Evolutionary conservation across 2,797 vertebrate species (phyloP), one percentile per base, ranked within the genome.

Genomic region (Emydoidea blandingii): DNA sequence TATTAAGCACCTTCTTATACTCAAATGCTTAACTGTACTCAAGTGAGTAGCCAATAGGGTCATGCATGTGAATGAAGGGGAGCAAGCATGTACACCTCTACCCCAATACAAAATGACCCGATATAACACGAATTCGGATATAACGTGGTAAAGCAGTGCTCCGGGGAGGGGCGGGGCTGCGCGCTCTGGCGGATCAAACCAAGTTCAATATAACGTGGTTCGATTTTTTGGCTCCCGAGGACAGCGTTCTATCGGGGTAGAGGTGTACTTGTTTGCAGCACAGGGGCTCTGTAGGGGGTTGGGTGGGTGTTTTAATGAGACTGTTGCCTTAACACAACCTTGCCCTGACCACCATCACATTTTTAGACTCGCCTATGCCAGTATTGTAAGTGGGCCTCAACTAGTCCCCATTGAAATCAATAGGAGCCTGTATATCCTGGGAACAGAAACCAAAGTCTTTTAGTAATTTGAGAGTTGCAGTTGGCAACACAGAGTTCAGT

Each of bases 231-330:
- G 44, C 44, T 44, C 44, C 44, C 44, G 8, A 44, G 44, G 44
- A 44, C 44, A 44, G 44, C 44, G 44, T 44, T 44, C 44, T 44
- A 44, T 44, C 2, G 2, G 44, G 44, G 8, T 44, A 44, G 44
- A 44, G 44, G 44, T 4, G 3, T 0, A 1, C 4, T 47, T 5
- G 0, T 0, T 37, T 52, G 86, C 47, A 79, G 47, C 11, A 21
- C 1, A 14, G 52, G 5, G 57, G 85, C 59, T 1, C 4, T 54
- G 65, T 25, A 59, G 65, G 79, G 76, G 65, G 47, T 34, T 34
- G 44, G 94, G 68, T 31, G 23, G 6, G 19, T 0, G 2, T 7
- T 1, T 25, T 57, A 29, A 50, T 78, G 74, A 31, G 44, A 49
- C 74, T 47, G 49, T 31, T 49, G 74, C 74, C 29, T 78, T 78